Evolutionary conservation across 2,797 vertebrate species (phyloP).

Genomic region (Parauchenoglanis punctatus): DNA sequence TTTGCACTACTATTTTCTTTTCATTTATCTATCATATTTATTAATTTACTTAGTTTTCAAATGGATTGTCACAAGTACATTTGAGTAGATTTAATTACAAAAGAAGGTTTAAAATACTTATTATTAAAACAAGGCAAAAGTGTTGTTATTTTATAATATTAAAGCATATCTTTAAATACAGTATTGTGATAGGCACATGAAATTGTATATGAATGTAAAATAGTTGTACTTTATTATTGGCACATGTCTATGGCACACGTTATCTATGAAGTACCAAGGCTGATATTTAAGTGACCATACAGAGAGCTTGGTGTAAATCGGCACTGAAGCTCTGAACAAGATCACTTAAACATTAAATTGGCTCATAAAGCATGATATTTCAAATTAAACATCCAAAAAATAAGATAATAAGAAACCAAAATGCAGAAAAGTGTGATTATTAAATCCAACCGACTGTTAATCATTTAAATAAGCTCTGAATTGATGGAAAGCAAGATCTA

Average conservation of each 20-base stretch:
- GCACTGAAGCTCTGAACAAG: not conserved
- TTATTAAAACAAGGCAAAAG: not conserved
- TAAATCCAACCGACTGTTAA: slow-evolving; percentile 9
- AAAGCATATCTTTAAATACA: not conserved
- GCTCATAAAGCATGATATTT: not conserved
- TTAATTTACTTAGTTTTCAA: not conserved
- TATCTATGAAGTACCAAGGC: not conserved
- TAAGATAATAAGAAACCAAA: not conserved
- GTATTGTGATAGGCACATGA: not conserved
- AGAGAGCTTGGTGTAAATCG: not conserved
- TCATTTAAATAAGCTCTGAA: not conserved
- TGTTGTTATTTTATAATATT: not conserved
- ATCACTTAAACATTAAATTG: slow-evolving; percentile 15
- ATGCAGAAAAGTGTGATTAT: slow-evolving; percentile 14
- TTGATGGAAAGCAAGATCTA: not conserved
- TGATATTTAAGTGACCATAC: not conserved
- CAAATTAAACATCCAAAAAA: not conserved
- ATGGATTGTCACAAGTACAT: not conserved
- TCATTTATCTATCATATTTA: not conserved
- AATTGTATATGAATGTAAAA: not conserved
- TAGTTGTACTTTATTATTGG: not conserved
- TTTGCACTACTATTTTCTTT: not conserved
- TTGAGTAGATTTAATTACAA: not conserved
- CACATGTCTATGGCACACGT: slow-evolving; percentile 2
- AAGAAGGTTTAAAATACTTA: too few species aligned